phyloP scores from a whole-genome alignment of 2,797 vertebrate genomes.

The Petrocephalus schoutedeni region DNA sequence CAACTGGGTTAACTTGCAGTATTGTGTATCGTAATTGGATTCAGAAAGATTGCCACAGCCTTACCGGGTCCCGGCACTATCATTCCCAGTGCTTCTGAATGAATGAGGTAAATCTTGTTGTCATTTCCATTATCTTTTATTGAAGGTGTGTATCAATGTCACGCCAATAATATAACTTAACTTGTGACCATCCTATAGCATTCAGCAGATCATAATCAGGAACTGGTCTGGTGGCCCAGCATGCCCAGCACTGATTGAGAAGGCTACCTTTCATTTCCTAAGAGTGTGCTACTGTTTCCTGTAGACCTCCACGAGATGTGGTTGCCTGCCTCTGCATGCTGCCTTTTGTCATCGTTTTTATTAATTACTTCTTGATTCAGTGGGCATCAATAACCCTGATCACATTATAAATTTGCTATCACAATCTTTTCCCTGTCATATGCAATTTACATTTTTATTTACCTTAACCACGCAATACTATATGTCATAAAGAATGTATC shows the following conservation, averaged over 20 bases:
- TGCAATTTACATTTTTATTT: conserved; percentile 22
- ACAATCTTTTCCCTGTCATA: conserved; percentile 11
- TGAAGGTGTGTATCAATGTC: conserved; percentile 49
- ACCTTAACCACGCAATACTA: background rate
- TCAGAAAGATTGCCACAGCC: conserved; percentile 52
- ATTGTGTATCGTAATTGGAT: conserved; percentile 54
- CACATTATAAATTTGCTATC: background rate
- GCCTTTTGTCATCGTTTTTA: background rate
- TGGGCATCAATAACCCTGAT: background rate
- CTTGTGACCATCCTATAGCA: conserved; percentile 33
- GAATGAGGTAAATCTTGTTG: conserved; percentile 60
- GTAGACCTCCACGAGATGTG: background rate
- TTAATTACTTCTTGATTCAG: conserved; percentile 1
- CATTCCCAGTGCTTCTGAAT: conserved; percentile 51
- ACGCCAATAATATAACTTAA: conserved; percentile 35
- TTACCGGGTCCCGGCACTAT: conserved; percentile 42
- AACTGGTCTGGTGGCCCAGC: conserved; percentile 23
- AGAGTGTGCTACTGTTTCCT: conserved; percentile 7
- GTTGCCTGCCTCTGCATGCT: background rate
- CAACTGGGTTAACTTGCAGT: conserved; percentile 49
- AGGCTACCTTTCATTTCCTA: conserved; percentile 12
- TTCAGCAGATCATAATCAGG: conserved; percentile 37
- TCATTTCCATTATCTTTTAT: conserved; percentile 61
- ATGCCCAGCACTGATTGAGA: conserved; percentile 22
- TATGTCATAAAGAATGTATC: background rate